Percentiles rank a stretch among this genome's conserved stretches.
Evolutionary conservation across 2,113 vertebrate genomes (phyloP).

Genomic region (Corythoichthys haematopterus): DNA sequence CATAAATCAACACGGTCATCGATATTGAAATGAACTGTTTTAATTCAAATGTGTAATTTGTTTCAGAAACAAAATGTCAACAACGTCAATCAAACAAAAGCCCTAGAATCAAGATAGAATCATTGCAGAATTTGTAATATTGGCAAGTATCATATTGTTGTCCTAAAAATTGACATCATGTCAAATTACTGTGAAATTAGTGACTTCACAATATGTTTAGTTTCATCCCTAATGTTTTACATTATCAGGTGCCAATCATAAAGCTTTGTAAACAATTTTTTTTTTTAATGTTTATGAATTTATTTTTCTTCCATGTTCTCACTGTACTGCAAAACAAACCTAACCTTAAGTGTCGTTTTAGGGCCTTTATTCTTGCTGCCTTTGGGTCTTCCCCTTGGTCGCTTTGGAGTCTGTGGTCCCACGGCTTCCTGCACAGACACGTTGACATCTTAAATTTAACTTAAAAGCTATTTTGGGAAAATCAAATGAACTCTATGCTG

Average conservation of each 20-base stretch:
- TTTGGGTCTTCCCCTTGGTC: constrained; percentile 75
- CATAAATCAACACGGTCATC: too few relatives aligned
- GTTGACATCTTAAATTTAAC: not conserved
- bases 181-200: too few relatives aligned
- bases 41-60: too few relatives aligned
- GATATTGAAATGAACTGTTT: too few relatives aligned
- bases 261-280: not conserved
- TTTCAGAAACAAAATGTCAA: too few relatives aligned
- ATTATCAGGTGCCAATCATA: not conserved
- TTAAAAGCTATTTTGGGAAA: not conserved
- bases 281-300: not conserved
- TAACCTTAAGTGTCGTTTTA: constrained; percentile 66
- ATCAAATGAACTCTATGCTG: not conserved
- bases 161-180: too few relatives aligned
- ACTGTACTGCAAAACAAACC: not conserved
- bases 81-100: too few relatives aligned
- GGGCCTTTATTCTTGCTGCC: constrained; percentile 77
- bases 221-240: not conserved
- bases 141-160: too few relatives aligned
- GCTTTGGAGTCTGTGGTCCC: constrained; percentile 72
- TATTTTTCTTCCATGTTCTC: not conserved
- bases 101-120: too few relatives aligned
- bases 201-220: too few relatives aligned
- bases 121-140: too few relatives aligned
- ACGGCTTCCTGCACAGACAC: constrained; percentile 65